Evolutionary conservation across 2,797 vertebrate species (phyloP), one percentile per base, ranked within the genome.

Genomic region (Xenops minutus): DNA sequence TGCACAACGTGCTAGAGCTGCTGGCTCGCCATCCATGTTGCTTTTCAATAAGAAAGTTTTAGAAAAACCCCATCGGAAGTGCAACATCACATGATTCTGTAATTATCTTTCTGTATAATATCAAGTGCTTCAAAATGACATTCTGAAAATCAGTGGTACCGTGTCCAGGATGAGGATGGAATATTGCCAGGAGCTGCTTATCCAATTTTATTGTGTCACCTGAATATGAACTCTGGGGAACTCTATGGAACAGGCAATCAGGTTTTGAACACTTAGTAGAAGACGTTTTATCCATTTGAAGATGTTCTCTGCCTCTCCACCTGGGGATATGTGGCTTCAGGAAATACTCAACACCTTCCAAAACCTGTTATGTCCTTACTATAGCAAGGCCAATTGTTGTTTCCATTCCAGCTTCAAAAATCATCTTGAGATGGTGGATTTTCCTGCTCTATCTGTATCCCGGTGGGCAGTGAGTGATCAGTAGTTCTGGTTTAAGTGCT

Each of bases 391-490:
- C 37, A 24, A 26, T 10, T 0, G 0, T 16, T 0, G 0, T 52
- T 68, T 41, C 49, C 24, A 1, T 11, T 46, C 9, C 3, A 6
- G 34, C 29, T 41, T 29, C 43, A 3, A 34, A 75, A 36, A 43
- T 2, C 24, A 1, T 43, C 18, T 18, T 0, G 1, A 10, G 17
- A 1, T n/a, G 51, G 58, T 48, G 43, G 48, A 20, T 7, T 30
- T 67, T 15, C 29, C 13, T 22, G 1, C 6, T n/a, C 29, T 79
- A 20, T 10, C 26, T 69, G 21, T 2, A 5, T 27, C 4, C 4
- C 2, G 0, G 34, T 5, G 41, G 36, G 41, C 34, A 46, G 34
- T 9, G 54, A 8, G 1, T 5, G 10, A 14, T 29, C 0, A 0
- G 4, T 10, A 14, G 36, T 24, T 37, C 13, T 49, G 51, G 6